Evolutionary conservation across 1,140 invertebrate genomes (phyloP).

Genomic region (Eumeta japonica): DNA sequence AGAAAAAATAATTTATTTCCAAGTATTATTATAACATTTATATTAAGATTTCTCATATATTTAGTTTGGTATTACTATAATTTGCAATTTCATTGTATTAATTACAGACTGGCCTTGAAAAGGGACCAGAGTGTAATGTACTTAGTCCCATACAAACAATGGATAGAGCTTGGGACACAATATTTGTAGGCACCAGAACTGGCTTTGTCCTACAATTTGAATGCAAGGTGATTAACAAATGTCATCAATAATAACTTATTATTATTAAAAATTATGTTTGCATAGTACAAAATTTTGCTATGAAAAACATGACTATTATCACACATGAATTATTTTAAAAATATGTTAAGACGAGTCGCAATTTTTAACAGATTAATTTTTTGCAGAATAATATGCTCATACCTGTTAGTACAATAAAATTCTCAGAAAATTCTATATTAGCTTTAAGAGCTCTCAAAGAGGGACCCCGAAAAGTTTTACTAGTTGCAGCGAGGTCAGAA

Average conservation of each 20-base stretch:
- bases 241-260: no score
- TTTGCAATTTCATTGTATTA: not conserved
- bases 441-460: constrained; percentile 67
- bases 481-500: constrained; percentile 66
- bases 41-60: not conserved
- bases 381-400: constrained; percentile 59
- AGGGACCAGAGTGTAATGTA: constrained; percentile 52
- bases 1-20: not conserved
- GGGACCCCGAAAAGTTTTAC: constrained; percentile 64
- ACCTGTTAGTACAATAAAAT: constrained; percentile 57
- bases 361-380: no score
- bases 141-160: constrained; percentile 64
- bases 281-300: no score
- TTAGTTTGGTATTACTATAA: not conserved
- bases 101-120: constrained; percentile 55
- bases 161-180: constrained; percentile 62
- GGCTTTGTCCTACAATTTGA: constrained; percentile 62
- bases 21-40: not conserved
- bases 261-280: not conserved
- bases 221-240: constrained; percentile 52
- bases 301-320: no score
- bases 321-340: not conserved
- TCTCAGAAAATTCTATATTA: constrained; percentile 63
- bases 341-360: not conserved
- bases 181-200: constrained; percentile 63